These are phyloP conservation scores for Drosophila ohnishii DNA, from an alignment of 1,140 invertebrate species.

Conservation along the genomic window DNA sequence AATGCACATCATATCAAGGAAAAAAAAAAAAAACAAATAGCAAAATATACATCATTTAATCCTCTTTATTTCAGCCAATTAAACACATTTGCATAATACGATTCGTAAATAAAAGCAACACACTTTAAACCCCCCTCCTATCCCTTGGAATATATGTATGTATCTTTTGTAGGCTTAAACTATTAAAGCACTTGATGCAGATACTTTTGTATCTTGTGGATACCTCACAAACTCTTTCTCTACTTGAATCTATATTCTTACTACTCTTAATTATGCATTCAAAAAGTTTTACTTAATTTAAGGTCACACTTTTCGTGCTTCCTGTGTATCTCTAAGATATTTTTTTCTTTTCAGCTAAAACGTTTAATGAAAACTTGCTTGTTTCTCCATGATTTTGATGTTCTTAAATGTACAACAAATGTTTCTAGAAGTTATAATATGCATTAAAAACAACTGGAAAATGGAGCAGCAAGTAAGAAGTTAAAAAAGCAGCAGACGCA, in stretches of 20 bases:
- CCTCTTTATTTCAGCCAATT: constrained; percentile 13
- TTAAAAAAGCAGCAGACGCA: constrained; percentile 26
- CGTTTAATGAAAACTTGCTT: neutral
- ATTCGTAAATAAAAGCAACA: constrained; percentile 1
- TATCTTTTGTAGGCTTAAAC: neutral
- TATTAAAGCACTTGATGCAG: neutral
- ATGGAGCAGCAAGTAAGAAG: constrained; percentile 22
- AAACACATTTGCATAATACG: constrained; percentile 18
- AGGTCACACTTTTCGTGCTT: neutral
- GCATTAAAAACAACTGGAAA: constrained; percentile 28
- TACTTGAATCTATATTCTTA: neutral
- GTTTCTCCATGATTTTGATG: neutral
- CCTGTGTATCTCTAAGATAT: neutral
- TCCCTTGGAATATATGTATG: neutral
- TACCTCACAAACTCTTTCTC: neutral
- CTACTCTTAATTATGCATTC: too few relatives aligned
- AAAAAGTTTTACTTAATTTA: neutral
- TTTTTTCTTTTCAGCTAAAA: neutral
- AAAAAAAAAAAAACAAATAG: neutral
- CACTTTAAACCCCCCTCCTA: neutral
- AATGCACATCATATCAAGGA: constrained; percentile 16
- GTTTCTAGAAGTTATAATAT: constrained; percentile 9
- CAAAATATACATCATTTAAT: neutral
- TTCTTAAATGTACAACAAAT: constrained; percentile 18
- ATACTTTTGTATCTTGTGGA: neutral